Conservation (phyloP, 2,888 invertebrate species). For the Sabellastarte sp. region DNA sequence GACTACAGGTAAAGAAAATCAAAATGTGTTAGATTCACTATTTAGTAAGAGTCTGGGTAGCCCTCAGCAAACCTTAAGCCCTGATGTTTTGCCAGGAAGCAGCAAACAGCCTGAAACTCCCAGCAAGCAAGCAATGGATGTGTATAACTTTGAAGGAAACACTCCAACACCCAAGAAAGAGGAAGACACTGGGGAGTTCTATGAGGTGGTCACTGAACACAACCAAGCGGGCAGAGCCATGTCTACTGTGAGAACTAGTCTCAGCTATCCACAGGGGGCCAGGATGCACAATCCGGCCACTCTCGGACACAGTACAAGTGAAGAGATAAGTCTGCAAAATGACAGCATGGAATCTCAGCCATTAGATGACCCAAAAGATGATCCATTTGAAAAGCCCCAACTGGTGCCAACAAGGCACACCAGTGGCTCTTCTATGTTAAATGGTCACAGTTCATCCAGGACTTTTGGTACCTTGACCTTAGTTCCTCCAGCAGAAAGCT, state of each 20-base stretch:
- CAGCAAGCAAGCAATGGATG: slow-evolving; percentile 16
- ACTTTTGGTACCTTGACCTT: background rate
- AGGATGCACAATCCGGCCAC: slow-evolving; percentile 8
- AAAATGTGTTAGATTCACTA: slow-evolving; percentile 4
- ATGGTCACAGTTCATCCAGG: background rate
- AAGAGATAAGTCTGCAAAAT: slow-evolving; percentile 19
- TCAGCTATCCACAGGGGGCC: slow-evolving; percentile 8
- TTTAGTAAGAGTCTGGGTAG: background rate
- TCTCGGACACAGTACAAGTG: no score
- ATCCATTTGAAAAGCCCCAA: slow-evolving; percentile 12
- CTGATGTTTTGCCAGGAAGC: background rate
- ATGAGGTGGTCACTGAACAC: slow-evolving; percentile 4
- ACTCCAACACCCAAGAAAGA: slow-evolving; percentile 29
- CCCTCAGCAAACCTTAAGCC: no score
- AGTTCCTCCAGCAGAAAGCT: background rate
- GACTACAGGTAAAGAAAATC: slow-evolving; percentile 13
- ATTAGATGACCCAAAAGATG: slow-evolving; percentile 5
- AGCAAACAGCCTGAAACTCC: background rate
- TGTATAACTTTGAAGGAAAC: slow-evolving; percentile 27
- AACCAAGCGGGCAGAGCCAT: background rate
- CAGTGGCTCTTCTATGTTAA: background rate
- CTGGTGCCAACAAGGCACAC: background rate
- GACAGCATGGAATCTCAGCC: slow-evolving; percentile 16
- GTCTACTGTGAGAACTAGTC: background rate
- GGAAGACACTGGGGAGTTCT: slow-evolving; percentile 17